Base-by-base conservation (phyloP, 2,888 invertebrate genomes). In the Hermaeophaga mercurialis region DNA sequence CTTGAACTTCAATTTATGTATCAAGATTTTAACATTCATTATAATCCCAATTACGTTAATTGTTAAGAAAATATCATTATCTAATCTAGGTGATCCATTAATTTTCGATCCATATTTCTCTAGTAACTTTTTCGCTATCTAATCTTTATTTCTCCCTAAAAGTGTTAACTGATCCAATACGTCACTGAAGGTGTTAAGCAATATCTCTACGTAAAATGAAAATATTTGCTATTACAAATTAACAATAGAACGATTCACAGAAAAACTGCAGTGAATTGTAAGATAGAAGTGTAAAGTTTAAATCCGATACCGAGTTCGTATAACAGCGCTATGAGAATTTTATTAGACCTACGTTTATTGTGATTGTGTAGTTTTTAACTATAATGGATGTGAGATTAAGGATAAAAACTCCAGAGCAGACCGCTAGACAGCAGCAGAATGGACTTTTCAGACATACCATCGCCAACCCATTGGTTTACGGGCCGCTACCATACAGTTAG, bases 401-500 rank as follows among this genome's bases (percentile, higher is more conserved):
- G 59, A 70, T 67, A 64, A 75, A 72, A 63, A 61, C 71, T 38
- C 59, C 71, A 24, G 71, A 69, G 50, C 67, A 70, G 56, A 63
- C 65, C 31, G 64, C 58, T 3, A 66, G 69, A 26, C 66, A 67
- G 50, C 71, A 69, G 65, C 69, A 73, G 61, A 62, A 66, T 44
- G 64, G 66, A 22, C 62, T 67, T 33, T 66, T 73, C 54, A 70
- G 76, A 45, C 74, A 77, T 54, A 76, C 78, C 64, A 78, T 81
- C 66, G 78, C 83, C 65, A 82, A 84, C 73, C 87, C 90, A 59
- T 82, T 88, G 74, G 84, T 91, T 66, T 90, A 89, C 75, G 88
- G 88, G 62, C 88, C 88, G 65, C 81, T 84, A 66, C 88, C 88
- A 56, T 88, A 88, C 79, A 89, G 89, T 89, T 83, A 87, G 89